Base-by-base conservation (phyloP, 2,888 invertebrate genomes). In the Cylindroiulus punctatus region DNA sequence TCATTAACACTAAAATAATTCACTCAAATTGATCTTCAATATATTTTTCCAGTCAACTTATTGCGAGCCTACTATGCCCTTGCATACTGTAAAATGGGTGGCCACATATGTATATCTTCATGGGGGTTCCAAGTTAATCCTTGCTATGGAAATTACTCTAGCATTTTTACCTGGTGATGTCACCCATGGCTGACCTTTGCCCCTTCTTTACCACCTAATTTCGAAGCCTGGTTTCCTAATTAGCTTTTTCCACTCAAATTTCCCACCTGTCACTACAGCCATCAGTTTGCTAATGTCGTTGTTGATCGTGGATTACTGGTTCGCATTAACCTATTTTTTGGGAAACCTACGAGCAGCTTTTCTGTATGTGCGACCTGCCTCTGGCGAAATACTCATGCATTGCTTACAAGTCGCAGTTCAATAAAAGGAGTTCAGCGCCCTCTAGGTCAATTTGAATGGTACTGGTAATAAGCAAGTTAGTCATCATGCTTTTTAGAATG, bases 201-300 rank as follows among this genome's bases (percentile, higher is more conserved):
- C 65, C 65, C 65, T 65, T n/a, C 7, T 22, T n/a, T 65, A n/a
- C 26, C 8, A 65, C 65, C 65, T 26, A 65, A 65, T 65, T 65
- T 65, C 65, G 8, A 22, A 65, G 26, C 65, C 65, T 65, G 65
- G 65, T 65, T 65, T 22, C 65, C 65, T 26, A 65, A 65, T 65
- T 65, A 7, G 65, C 40, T 65, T 65, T 65, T 65, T 65, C 65
- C 65, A 22, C 65, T 65, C 65, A 26, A 65, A 57, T 65, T 65
- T 65, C n/a, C 26, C 65, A 65, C 65, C 65, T 65, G 65, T 65
- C 22, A 65, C 65, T 26, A 65, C 65, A 65, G 65, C 65, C 65
- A 26, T 26, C 26, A 10, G 65, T 65, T 65, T 8, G 65, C 65
- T 65, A 65, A 65, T 65, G 65, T 65, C 65, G 65, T 65, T 65